phyloP scores from a whole-genome alignment of 2,113 vertebrate species.

The Phaethon lepturus region DNA sequence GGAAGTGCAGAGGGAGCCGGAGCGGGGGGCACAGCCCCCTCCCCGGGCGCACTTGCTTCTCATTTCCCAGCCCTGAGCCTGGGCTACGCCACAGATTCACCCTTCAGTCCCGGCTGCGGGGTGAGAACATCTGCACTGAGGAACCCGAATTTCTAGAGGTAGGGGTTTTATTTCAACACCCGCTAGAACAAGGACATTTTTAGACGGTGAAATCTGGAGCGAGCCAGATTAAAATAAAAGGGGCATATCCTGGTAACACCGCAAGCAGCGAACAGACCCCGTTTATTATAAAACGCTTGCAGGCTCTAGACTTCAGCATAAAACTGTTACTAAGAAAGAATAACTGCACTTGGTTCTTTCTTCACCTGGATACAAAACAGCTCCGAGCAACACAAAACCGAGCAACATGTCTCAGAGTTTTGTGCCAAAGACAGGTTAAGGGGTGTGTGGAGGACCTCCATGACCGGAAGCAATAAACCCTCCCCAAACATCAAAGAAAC shows the following conservation, averaged over 20 bases:
- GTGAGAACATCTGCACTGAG: not conserved
- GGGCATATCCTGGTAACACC: not conserved
- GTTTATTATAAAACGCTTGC: not conserved
- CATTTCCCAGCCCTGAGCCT: not conserved
- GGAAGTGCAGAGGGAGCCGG: not conserved
- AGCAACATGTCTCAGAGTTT: not conserved
- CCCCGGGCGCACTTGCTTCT: not conserved
- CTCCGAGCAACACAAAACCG: not conserved
- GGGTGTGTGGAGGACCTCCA: not conserved
- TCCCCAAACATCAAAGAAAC: not conserved
- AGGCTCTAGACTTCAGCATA: not conserved
- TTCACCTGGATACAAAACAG: not conserved
- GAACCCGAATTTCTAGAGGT: not conserved
- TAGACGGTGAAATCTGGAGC: not conserved
- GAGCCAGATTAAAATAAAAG: not conserved
- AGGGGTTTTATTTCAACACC: fast-evolving
- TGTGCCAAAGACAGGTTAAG: not conserved
- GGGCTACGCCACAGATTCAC: not conserved
- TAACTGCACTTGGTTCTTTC: not conserved
- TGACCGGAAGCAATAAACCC: not conserved
- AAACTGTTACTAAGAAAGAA: not conserved
- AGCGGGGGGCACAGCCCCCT: not conserved
- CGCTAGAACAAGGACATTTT: not conserved
- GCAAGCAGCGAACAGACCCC: not conserved
- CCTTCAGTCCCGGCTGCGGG: not conserved